These are phyloP conservation scores for Axis porcinus DNA, from an alignment of 2,113 vertebrate species.

Conservation along the genomic window DNA sequence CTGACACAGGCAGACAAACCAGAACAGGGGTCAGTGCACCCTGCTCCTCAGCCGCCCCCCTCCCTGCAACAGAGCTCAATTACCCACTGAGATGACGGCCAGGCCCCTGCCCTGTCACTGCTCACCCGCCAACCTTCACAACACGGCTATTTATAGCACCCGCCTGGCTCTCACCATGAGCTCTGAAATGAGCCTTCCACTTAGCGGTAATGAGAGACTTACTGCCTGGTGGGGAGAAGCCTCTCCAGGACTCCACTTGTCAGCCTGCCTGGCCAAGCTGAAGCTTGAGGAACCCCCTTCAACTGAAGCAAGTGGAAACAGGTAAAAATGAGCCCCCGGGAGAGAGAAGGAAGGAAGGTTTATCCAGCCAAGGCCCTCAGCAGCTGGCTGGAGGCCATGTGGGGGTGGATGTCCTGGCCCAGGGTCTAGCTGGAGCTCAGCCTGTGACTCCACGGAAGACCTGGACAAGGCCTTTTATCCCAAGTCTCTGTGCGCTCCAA, in stretches of 20 bases:
- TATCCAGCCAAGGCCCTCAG: background rate
- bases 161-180: conserved; percentile 29
- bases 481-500: background rate
- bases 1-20: background rate
- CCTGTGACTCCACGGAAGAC: background rate
- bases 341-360: background rate
- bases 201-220: conserved; percentile 57
- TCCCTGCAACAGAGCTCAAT: background rate
- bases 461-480: background rate
- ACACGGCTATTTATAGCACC: conserved; percentile 66
- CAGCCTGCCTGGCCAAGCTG: background rate
- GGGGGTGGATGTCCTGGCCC: background rate
- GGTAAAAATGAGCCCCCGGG: background rate
- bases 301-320: background rate
- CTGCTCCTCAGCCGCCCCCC: background rate
- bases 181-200: conserved; percentile 64
- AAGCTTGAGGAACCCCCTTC: conserved; percentile 1
- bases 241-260: conserved; percentile 47
- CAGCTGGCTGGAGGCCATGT: background rate
- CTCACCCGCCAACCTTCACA: conserved; percentile 59
- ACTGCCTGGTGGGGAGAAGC: conserved; percentile 14
- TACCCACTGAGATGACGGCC: conserved; percentile 18
- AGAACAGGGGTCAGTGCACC: background rate
- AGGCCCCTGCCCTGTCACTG: conserved; percentile 35
- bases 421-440: background rate